A percentile compares a stretch with the other conserved stretches of the same genome.
These are phyloP conservation scores for Aphis craccivora DNA, from an alignment of 1,140 invertebrate species.

Conservation along the genomic window DNA sequence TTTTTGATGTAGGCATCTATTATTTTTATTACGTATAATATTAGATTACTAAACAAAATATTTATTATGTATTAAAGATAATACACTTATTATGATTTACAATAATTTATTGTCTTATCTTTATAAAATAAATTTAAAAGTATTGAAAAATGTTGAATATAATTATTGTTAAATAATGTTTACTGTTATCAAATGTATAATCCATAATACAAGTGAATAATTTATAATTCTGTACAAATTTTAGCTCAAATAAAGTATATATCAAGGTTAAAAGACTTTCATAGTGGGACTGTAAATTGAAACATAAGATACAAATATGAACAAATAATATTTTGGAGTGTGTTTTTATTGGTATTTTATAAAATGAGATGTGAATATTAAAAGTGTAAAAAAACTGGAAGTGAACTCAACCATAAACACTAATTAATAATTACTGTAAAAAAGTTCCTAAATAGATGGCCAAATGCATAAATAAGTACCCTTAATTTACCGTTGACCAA, in stretches of 20 bases:
- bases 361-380: too few relatives aligned
- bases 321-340: neutral
- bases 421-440: neutral
- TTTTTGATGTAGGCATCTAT: neutral
- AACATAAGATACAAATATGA: neutral
- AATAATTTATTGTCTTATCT: neutral
- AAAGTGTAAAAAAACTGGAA: too few relatives aligned
- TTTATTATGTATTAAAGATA: neutral
- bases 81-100: neutral
- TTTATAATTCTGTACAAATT: neutral
- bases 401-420: neutral
- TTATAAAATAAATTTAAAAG: neutral
- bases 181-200: neutral
- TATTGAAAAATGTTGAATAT: neutral
- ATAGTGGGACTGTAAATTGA: neutral
- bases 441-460: too few relatives aligned
- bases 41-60: neutral
- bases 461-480: neutral
- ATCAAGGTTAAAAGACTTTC: neutral
- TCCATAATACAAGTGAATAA: neutral
- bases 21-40: neutral
- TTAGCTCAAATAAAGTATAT: neutral
- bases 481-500: neutral
- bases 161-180: neutral
- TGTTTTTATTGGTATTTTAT: neutral